Evolutionary conservation across 2,888 invertebrate genomes (phyloP).

Genomic region (Drosophila flavopinicola): DNA sequence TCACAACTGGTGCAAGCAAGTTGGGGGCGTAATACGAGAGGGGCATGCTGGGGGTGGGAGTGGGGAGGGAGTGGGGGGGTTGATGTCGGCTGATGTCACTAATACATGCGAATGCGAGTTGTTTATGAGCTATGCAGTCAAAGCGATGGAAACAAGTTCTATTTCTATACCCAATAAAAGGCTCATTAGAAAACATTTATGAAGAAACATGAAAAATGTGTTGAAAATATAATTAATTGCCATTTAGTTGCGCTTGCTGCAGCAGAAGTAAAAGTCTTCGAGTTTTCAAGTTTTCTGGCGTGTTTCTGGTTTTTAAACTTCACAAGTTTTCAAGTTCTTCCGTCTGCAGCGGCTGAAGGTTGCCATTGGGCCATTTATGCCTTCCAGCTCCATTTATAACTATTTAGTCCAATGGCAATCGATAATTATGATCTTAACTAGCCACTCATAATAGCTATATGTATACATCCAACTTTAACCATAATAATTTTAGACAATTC

Average conservation of each 20-base stretch:
- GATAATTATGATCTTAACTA: constrained; percentile 41
- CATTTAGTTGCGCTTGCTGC: constrained; percentile 14
- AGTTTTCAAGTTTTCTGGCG: constrained; percentile 1
- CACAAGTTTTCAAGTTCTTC: constrained; percentile 58
- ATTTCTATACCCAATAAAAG: constrained; percentile 1
- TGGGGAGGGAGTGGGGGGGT: neutral
- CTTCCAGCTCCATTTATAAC: constrained; percentile 22
- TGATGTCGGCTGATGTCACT: neutral
- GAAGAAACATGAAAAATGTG: constrained; percentile 28
- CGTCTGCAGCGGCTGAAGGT: constrained; percentile 41
- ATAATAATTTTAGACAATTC: constrained; percentile 1
- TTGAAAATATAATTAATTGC: constrained; percentile 67
- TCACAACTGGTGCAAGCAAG: constrained; percentile 38
- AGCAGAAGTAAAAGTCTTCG: constrained; percentile 22
- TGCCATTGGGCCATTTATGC: constrained; percentile 25
- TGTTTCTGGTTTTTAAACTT: constrained; percentile 3
- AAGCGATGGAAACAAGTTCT: constrained; percentile 44
- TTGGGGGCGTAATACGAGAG: constrained; percentile 30
- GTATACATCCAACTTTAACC: neutral
- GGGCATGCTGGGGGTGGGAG: too few species aligned
- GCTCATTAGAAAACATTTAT: constrained; percentile 38
- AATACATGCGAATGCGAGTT: constrained; percentile 24
- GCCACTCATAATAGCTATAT: neutral
- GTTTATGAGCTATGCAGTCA: constrained; percentile 41
- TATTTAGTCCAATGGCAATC: constrained; percentile 42